Percentiles rank a stretch among this genome's conserved stretches.
Conservation (phyloP, 2,113 vertebrate genomes). For the Acrocephalus arundinaceus region DNA sequence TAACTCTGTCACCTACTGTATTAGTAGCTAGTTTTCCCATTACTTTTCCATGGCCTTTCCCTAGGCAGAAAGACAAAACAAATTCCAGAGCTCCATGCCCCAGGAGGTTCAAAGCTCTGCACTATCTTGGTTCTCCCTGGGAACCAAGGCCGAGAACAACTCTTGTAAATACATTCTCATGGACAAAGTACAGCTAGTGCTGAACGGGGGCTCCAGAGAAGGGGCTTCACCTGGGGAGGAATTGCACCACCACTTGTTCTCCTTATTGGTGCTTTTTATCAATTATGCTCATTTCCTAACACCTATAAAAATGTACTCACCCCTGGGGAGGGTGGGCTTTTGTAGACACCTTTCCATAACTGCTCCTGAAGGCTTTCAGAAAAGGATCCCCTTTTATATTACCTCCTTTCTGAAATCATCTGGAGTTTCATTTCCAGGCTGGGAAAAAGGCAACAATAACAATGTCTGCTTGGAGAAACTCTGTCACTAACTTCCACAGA, state of each 20-base stretch:
- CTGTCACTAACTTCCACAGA: neutral
- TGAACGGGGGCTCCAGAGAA: neutral
- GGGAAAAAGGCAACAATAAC: neutral
- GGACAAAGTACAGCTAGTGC: neutral
- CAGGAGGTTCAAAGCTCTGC: neutral
- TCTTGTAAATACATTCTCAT: neutral
- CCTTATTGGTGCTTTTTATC: neutral
- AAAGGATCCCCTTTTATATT: too few species aligned
- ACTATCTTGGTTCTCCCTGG: neutral
- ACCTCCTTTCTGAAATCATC: neutral
- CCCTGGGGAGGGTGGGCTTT: neutral
- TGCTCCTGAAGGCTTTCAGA: neutral
- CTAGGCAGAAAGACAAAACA: neutral
- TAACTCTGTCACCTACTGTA: neutral
- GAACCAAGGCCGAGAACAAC: neutral
- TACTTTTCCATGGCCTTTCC: neutral
- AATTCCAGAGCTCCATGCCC: neutral
- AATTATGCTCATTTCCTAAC: neutral
- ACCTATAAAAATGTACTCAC: neutral
- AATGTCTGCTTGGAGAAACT: neutral
- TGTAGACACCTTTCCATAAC: neutral
- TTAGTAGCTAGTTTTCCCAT: neutral
- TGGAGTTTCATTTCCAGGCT: neutral
- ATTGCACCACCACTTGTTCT: neutral
- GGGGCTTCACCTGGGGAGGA: too few species aligned